These are phyloP conservation scores for Ianthella basta DNA, from an alignment of 37 sponge, comb jelly and placozoan species.

Conservation along the genomic window DNA sequence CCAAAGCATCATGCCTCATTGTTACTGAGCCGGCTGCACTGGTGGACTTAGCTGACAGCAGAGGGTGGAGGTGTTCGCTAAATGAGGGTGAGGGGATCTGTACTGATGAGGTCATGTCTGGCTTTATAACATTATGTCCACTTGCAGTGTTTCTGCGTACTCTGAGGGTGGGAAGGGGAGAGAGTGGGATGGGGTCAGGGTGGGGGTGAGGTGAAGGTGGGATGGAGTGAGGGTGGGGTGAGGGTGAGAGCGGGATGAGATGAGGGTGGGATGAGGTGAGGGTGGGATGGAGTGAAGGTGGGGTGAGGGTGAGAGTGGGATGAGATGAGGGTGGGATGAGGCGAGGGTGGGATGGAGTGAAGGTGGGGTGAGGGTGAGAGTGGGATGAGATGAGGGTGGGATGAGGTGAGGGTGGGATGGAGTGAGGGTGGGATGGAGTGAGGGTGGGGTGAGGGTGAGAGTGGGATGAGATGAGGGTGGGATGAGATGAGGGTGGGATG, in stretches of 20 bases:
- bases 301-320: neutral
- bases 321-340: no score
- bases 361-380: no score
- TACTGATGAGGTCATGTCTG: constrained; percentile 28
- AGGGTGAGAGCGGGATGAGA: neutral
- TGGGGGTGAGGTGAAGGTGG: neutral
- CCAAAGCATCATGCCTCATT: no score
- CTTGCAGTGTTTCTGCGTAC: constrained; percentile 15
- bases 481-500: no score
- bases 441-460: neutral
- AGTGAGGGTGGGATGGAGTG: neutral
- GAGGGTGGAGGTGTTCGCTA: neutral
- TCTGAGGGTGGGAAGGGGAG: neutral
- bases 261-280: neutral
- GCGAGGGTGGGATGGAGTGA: no score
- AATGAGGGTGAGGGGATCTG: neutral
- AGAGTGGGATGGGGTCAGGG: neutral
- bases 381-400: constrained; percentile 1
- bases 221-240: neutral
- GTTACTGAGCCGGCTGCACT: no score
- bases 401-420: neutral
- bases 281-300: neutral
- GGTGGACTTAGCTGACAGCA: constrained; percentile 2
- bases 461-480: neutral
- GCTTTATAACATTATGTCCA: neutral